Base-by-base conservation (phyloP, 2,888 invertebrate species). In the Cremastinae sp. region DNA sequence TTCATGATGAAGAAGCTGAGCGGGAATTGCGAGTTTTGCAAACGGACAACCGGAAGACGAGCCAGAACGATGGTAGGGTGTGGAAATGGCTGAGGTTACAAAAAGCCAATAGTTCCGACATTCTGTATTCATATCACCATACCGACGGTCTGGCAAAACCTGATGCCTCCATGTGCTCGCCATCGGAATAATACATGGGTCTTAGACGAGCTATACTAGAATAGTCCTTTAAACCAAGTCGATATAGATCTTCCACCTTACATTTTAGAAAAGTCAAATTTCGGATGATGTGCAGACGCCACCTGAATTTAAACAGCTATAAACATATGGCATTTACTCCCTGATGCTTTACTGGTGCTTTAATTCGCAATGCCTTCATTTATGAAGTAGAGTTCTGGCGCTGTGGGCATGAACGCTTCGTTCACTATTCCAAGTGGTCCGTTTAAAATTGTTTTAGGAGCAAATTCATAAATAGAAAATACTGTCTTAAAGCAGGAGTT, bases 41-140 rank as follows among this genome's bases (percentile, higher is more conserved):
- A 5, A 18, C 37, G 39, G 10, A 16, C 9, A 18, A 39, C 1
- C 5, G 10, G 5, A 7, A 59, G 58, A 22, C 16, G n/a, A n/a
- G 18, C 16, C 4, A 49, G 56, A 64, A 9, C 22, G 56, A 58
- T 47, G 56, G 14, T 14, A 55, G 35, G 37, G 14, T 22, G 45
- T 16, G 43, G 22, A 61, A 47, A 49, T 51, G 10, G 61, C 10
- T 35, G 61, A 35, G 35, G 61, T 61, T 47, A 61, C 47, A n/a
- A 39, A 47, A 72, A 37, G 56, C 53, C 53, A 35, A 22, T 47
- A 59, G 64, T 55, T 70, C 41, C 55, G 68, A 18, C 75, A 83
- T 84, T 85, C 84, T 83, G 81, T 85, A 85, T 85, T 85, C 84
- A 84, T 85, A 82, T 82, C 80, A 81, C 74, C 80, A n/a, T n/a